These are phyloP conservation scores for Drosophila burlai DNA, from an alignment of 1,140 invertebrate genomes.

Conservation along the genomic window DNA sequence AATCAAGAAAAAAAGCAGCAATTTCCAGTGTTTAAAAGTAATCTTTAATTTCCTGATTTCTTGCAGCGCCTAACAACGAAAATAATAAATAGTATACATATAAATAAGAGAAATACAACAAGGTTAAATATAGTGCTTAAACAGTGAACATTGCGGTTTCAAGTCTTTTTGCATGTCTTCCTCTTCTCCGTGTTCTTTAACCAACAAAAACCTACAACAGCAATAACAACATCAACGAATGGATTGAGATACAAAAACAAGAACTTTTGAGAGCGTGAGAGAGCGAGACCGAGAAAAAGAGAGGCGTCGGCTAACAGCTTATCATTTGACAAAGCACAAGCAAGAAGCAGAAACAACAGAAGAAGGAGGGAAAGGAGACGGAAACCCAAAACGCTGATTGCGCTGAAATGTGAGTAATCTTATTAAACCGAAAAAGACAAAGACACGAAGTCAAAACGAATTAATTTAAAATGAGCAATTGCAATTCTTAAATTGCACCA, in stretches of 20 bases:
- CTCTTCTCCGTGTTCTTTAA: conserved; percentile 18
- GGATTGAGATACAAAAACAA: conserved; percentile 53
- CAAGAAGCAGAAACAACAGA: conserved; percentile 19
- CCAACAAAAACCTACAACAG: conserved; percentile 32
- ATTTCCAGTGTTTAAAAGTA: conserved; percentile 32
- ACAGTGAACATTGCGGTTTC: conserved; percentile 50
- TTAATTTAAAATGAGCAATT: background rate
- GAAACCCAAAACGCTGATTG: conserved; percentile 36
- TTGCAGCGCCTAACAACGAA: conserved; percentile 57
- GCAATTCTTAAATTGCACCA: conserved; percentile 2
- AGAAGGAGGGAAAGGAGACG: conserved; percentile 1
- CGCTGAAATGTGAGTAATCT: conserved; percentile 45
- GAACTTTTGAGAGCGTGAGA: conserved; percentile 44
- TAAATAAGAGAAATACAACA: conserved; percentile 38
- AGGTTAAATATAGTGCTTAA: conserved; percentile 46
- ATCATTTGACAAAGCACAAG: conserved; percentile 49
- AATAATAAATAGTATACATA: conserved; percentile 27
- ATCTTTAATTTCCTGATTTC: conserved; percentile 48
- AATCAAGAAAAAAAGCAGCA: conserved; percentile 46
- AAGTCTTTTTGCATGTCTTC: conserved; percentile 35
- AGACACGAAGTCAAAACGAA: background rate
- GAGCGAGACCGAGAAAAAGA: conserved; percentile 5
- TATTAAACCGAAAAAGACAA: conserved; percentile 19
- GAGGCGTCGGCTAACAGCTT: conserved; percentile 45
- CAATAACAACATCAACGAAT: conserved; percentile 56